A percentile compares a stretch with the other conserved stretches of the same genome.
These are phyloP conservation scores for Homalodisca vitripennis DNA, from an alignment of 1,140 invertebrate genomes.

Conservation along the genomic window DNA sequence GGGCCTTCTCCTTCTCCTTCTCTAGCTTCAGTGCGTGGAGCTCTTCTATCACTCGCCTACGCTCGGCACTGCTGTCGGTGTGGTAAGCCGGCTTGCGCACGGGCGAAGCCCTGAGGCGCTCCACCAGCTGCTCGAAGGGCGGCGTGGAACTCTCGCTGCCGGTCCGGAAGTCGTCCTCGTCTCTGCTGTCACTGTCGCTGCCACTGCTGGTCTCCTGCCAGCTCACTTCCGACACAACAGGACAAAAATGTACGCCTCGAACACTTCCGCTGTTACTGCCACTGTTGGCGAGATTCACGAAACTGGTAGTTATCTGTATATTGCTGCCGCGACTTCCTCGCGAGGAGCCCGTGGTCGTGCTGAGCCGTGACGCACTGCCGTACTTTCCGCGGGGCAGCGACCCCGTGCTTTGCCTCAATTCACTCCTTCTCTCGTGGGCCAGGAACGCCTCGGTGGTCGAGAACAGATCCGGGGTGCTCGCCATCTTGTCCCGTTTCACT, in stretches of 20 bases:
- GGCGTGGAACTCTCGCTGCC: conserved; percentile 24
- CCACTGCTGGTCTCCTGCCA: conserved; percentile 55
- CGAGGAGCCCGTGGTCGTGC: conserved; percentile 33
- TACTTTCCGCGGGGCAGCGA: conserved; percentile 38
- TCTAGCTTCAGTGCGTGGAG: conserved; percentile 31
- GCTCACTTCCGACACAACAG: conserved; percentile 68
- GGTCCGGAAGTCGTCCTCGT: not conserved
- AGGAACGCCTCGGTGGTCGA: conserved; percentile 43
- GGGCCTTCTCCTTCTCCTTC: conserved; percentile 37
- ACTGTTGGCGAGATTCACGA: conserved; percentile 45
- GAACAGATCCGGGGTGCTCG: conserved; percentile 64
- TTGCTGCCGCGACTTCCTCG: conserved; percentile 37
- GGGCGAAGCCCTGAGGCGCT: conserved; percentile 10
- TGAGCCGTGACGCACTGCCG: conserved; percentile 35
- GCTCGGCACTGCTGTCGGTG: conserved; percentile 42
- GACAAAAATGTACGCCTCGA: conserved; percentile 65
- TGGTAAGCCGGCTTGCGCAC: conserved; percentile 40
- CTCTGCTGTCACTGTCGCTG: not conserved
- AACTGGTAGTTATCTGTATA: conserved; percentile 43
- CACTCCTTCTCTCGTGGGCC: conserved; percentile 40
- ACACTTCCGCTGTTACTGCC: conserved; percentile 39
- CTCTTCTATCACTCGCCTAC: conserved; percentile 31
- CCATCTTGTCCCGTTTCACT: conserved; percentile 38
- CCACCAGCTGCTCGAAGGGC: conserved; percentile 6
- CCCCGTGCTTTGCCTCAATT: conserved; percentile 32